phyloP scores from a whole-genome alignment of 2,113 vertebrate genomes.

The Cyanoliseus patagonus region DNA sequence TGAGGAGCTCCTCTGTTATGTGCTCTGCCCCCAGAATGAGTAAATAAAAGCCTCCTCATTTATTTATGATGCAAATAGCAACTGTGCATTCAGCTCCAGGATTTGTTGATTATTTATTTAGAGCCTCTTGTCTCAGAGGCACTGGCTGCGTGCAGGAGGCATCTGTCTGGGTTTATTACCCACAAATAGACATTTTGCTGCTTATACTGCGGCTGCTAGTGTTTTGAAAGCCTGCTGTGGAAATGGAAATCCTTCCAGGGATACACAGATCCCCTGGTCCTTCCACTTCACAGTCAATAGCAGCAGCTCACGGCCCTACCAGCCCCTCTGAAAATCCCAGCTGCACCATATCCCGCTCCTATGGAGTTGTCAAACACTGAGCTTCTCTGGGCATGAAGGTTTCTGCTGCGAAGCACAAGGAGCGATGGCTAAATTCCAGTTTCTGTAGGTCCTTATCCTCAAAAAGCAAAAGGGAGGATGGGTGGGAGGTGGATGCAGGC shows the following conservation, averaged over 20 bases:
- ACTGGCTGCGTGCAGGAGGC: constrained; percentile 59
- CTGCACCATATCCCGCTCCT: background rate
- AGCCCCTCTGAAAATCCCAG: background rate
- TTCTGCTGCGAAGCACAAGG: background rate
- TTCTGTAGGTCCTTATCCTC: background rate
- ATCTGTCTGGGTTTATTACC: constrained; percentile 62
- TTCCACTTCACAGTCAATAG: background rate
- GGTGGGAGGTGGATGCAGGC: background rate
- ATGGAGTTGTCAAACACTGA: background rate
- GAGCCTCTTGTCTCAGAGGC: constrained; percentile 69
- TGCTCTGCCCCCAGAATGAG: constrained; percentile 43
- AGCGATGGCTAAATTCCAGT: background rate
- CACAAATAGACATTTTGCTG: constrained; percentile 38
- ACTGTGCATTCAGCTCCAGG: constrained; percentile 74
- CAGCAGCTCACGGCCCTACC: background rate
- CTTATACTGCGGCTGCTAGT: background rate
- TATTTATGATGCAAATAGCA: constrained; percentile 87
- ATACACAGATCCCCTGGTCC: background rate
- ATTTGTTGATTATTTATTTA: constrained; percentile 87
- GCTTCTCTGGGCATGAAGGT: background rate
- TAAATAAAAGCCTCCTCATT: constrained; percentile 82
- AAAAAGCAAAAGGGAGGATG: background rate
- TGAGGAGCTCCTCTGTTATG: background rate
- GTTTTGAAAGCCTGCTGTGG: background rate
- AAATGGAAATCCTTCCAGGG: background rate